Percentiles rank a stretch among this genome's conserved stretches.
Evolutionary conservation across 2,888 invertebrate genomes (phyloP).

Genomic region (Vanessa cardui): DNA sequence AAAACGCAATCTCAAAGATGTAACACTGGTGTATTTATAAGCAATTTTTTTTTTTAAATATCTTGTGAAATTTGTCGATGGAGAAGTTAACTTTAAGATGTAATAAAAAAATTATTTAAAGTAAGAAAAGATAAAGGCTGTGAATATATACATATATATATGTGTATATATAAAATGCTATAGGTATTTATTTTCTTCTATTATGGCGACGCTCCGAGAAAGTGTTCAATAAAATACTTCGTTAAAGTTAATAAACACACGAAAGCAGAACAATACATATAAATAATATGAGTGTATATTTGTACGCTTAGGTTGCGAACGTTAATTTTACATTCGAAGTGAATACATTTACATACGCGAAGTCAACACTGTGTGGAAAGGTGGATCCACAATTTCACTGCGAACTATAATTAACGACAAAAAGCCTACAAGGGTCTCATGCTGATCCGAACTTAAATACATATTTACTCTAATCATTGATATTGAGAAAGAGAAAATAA

Average conservation of each 20-base stretch:
- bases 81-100: too few relatives aligned
- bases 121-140: too few relatives aligned
- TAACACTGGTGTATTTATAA: too few relatives aligned
- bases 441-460: background rate
- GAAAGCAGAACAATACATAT: background rate
- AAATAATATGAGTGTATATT: background rate
- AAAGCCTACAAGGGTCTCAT: background rate
- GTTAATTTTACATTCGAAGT: constrained; percentile 7
- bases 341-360: constrained; percentile 1
- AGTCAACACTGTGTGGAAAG: background rate
- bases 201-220: too few relatives aligned
- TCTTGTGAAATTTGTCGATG: too few relatives aligned
- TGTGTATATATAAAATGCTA: too few relatives aligned
- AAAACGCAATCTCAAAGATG: too few relatives aligned
- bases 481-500: too few relatives aligned
- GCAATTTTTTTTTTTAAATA: too few relatives aligned
- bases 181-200: too few relatives aligned
- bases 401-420: background rate
- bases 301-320: background rate
- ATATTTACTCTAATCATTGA: background rate
- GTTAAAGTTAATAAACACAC: constrained; percentile 1
- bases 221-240: background rate
- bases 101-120: too few relatives aligned
- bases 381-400: background rate
- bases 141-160: too few relatives aligned